These are phyloP conservation scores for Forbesichthys papilliferus DNA, from an alignment of 2,113 vertebrate genomes.

Conservation along the genomic window DNA sequence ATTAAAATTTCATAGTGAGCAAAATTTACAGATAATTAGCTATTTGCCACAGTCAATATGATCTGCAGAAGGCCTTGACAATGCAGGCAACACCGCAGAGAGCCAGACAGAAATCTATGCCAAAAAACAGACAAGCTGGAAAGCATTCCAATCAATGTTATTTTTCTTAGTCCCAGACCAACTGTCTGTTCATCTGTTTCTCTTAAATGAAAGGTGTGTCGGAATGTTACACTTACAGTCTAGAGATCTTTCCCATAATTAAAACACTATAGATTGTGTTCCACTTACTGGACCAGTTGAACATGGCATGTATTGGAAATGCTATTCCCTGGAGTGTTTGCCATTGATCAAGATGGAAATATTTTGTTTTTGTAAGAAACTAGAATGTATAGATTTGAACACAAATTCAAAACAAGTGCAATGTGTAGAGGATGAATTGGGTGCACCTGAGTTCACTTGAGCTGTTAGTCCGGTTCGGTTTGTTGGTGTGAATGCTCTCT, in stretches of 20 bases:
- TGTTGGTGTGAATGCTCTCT: no score
- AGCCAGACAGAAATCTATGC: constrained; percentile 52
- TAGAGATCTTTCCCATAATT: constrained; percentile 67
- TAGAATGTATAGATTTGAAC: constrained; percentile 33
- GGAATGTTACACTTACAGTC: constrained; percentile 66
- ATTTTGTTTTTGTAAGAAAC: constrained; percentile 40
- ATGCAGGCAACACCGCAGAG: constrained; percentile 61
- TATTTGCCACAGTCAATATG: constrained; percentile 71
- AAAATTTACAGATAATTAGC: constrained; percentile 70
- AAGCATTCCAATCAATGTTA: constrained; percentile 72
- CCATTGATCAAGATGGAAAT: constrained; percentile 58
- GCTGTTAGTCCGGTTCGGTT: no score
- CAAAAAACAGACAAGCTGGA: constrained; percentile 71
- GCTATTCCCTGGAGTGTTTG: constrained; percentile 51
- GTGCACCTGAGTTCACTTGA: no score
- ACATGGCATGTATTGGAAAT: constrained; percentile 60
- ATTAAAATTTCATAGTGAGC: constrained; percentile 58
- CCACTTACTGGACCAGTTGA: constrained; percentile 43
- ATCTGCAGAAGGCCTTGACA: constrained; percentile 70
- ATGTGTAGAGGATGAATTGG: neutral
- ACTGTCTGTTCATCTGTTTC: constrained; percentile 78
- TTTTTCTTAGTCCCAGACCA: constrained; percentile 72
- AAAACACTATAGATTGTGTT: constrained; percentile 71
- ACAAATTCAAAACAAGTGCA: constrained; percentile 11
- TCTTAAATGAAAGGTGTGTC: constrained; percentile 73